Conservation (phyloP, 2,888 invertebrate genomes). For the Allacma fusca region DNA sequence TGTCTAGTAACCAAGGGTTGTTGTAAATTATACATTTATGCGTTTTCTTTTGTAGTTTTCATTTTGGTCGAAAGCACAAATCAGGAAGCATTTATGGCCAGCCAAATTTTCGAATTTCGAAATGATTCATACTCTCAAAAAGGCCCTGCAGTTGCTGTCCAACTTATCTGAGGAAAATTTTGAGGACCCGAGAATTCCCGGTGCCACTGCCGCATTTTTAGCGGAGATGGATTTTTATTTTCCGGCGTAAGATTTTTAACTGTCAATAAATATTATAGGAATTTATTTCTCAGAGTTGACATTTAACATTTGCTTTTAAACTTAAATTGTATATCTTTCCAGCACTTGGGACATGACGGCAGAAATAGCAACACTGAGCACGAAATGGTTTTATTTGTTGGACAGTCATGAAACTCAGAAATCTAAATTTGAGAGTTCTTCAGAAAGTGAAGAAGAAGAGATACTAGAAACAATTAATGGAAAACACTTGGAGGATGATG, state of each 20-base stretch:
- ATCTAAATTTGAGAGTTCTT: neutral
- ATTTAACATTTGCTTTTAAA: neutral
- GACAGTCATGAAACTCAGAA: neutral
- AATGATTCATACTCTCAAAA: neutral
- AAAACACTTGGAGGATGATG: neutral
- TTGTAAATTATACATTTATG: slow-evolving; percentile 15
- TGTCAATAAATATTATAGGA: neutral
- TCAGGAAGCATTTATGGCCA: slow-evolving; percentile 39
- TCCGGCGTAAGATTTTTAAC: slow-evolving; percentile 23
- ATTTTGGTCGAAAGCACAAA: slow-evolving; percentile 35
- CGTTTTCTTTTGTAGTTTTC: slow-evolving; percentile 22
- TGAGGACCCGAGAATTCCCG: neutral
- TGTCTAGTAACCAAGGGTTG: no score
- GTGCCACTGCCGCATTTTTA: slow-evolving; percentile 23
- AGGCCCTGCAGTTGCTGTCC: neutral
- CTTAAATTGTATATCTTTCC: neutral
- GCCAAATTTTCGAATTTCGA: slow-evolving; percentile 13
- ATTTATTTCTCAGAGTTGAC: no score
- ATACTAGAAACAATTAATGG: neutral
- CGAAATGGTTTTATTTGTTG: slow-evolving; percentile 33
- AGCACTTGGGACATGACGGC: slow-evolving; percentile 15
- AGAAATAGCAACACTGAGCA: slow-evolving; percentile 2
- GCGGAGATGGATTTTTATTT: slow-evolving; percentile 19
- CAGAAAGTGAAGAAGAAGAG: slow-evolving; percentile 21
- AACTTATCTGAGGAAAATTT: neutral